Evolutionary conservation across 1,140 invertebrate species (phyloP).

Genomic region (Penaeus chinensis): DNA sequence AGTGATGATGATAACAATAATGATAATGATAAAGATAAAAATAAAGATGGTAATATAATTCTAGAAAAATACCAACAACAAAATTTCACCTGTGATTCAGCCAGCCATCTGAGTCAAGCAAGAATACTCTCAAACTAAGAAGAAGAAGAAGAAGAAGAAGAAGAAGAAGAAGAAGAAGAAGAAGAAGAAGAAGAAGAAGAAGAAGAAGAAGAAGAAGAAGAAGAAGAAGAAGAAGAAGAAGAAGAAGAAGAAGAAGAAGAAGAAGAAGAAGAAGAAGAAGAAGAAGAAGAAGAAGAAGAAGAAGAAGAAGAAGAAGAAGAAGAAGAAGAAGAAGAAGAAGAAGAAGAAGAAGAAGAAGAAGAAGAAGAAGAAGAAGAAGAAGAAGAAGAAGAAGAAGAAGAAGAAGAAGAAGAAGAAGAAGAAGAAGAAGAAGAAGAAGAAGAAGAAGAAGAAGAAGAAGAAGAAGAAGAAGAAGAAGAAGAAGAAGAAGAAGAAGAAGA

Average conservation of each 20-base stretch:
- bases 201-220: not conserved
- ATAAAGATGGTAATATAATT: too few species aligned
- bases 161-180: not conserved
- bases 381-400: not conserved
- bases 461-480: not conserved
- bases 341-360: not conserved
- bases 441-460: not conserved
- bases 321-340: not conserved
- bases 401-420: conserved; percentile 2
- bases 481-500: not conserved
- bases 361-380: not conserved
- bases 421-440: not conserved
- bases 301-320: not conserved
- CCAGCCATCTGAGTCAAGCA: too few species aligned
- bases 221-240: not conserved
- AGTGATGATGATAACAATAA: too few species aligned
- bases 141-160: not conserved
- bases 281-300: too few species aligned
- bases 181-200: too few species aligned
- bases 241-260: not conserved
- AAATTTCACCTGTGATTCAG: too few species aligned
- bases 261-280: not conserved
- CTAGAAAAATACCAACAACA: too few species aligned
- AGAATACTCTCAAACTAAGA: too few species aligned
- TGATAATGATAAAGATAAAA: too few species aligned